A percentile compares a stretch with the other conserved stretches of the same genome.
Evolutionary conservation across 2,797 vertebrate species (phyloP).

Genomic region (Sebastes miniatus): DNA sequence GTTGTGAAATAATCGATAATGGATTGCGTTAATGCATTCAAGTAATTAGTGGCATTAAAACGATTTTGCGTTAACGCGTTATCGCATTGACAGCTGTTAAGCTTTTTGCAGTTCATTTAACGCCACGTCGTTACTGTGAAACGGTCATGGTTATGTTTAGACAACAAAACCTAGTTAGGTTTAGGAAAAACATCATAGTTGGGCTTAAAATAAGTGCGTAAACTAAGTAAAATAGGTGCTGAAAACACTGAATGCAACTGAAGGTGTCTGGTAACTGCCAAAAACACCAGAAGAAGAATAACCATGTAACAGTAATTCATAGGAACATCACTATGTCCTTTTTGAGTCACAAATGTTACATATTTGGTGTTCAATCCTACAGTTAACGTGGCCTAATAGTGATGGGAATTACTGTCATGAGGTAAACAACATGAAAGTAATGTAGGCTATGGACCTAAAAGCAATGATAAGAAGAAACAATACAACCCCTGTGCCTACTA

Average conservation of each 20-base stretch:
- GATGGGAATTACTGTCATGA: background rate
- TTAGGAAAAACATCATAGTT: too few species aligned
- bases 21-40: too few species aligned
- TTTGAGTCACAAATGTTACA: background rate
- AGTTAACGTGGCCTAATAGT: background rate
- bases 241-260: background rate
- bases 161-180: too few species aligned
- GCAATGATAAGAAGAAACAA: background rate
- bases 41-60: too few species aligned
- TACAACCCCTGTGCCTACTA: background rate
- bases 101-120: too few species aligned
- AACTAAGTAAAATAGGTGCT: too few species aligned
- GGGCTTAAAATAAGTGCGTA: too few species aligned
- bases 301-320: background rate
- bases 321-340: background rate
- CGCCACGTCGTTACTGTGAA: too few species aligned
- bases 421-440: constrained; percentile 6
- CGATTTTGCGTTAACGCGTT: too few species aligned
- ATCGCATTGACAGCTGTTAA: too few species aligned
- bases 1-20: too few species aligned
- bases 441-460: background rate
- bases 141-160: too few species aligned
- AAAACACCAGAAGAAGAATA: background rate
- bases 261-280: background rate
- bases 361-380: background rate